Percentiles rank a stretch among this genome's conserved stretches.
Evolutionary conservation across 2,888 invertebrate species (phyloP).

Genomic region (Eumacrocentrus americanus): DNA sequence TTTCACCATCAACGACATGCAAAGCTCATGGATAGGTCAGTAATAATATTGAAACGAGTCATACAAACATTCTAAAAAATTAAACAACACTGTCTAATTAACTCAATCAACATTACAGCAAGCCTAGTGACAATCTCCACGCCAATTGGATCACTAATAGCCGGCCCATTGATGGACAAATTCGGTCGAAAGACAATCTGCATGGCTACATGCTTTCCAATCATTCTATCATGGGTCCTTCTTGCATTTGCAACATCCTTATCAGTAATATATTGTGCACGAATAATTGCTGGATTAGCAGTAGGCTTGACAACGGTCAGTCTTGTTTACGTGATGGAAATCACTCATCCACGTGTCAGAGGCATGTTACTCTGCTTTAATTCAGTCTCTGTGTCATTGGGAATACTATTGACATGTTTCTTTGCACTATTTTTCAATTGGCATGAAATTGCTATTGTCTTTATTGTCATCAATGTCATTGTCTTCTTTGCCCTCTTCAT

Average conservation of each 20-base stretch:
- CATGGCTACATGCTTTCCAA: constrained; percentile 62
- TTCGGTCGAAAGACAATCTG: constrained; percentile 64
- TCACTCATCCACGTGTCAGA: constrained; percentile 64
- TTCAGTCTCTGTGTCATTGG: constrained; percentile 67
- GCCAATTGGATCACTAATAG: constrained; percentile 64
- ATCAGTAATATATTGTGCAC: constrained; percentile 62
- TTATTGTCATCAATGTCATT: constrained; percentile 54
- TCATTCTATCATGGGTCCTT: constrained; percentile 63
- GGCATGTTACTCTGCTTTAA: constrained; percentile 66
- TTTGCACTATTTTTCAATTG: constrained; percentile 63
- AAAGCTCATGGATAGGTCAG: constrained; percentile 68
- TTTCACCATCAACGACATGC: constrained; percentile 59
- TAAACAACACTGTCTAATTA: background rate
- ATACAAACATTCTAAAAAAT: background rate
- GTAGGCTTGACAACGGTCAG: constrained; percentile 65
- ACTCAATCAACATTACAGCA: constrained; percentile 53
- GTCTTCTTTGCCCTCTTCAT: constrained; percentile 57
- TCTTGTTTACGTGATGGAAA: constrained; percentile 67
- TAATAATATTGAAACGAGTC: background rate
- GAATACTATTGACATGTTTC: constrained; percentile 65
- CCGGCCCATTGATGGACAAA: constrained; percentile 66
- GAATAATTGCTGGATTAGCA: constrained; percentile 64
- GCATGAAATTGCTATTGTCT: constrained; percentile 63
- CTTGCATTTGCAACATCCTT: constrained; percentile 60
- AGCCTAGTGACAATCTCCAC: constrained; percentile 66